Base-by-base conservation (phyloP, 2,113 vertebrate species). In the Oriolus oriolus region DNA sequence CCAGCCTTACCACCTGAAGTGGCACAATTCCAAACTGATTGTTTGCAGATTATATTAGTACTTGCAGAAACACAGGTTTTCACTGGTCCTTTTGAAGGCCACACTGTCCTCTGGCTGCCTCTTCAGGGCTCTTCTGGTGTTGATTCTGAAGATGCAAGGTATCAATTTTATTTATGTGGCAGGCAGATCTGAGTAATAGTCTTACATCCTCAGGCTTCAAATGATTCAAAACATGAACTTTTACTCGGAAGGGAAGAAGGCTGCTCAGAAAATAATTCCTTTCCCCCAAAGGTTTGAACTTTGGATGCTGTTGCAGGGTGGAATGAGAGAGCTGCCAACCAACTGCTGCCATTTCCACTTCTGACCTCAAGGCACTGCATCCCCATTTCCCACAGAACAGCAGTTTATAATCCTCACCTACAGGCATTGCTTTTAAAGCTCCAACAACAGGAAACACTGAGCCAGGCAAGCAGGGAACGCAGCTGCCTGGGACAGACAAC, bases 381-480 rank as follows among this genome's bases (percentile, higher is more conserved):
- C 13, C 20, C 53, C 75, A n/a, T 22, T 35, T 44, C 59, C 41
- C 75, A 69, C 41, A 16, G 16, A 41, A 11, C 17, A 82, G 57
- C 39, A 37, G 57, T 11, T 76, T 5, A 12, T 15, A 87, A 76
- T n/a, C 61, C 54, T 77, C 39, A 76, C 75, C 79, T 45, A 33
- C n/a, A 39, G 79, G 71, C 76, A 27, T 1, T 28, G 71, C 83
- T 89, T 65, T 41, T 10, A 45, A 52, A 66, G 31, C 86, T 26
- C 13, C 45, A 73, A 3, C 60, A 54, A 39, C 19, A 84, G 52
- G 42, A 42, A 70, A 17, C n/a, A 23, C 17, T 5, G 41, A n/a
- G 11, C 41, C 78, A 64, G 69, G 50, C 8, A 3, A 66, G 21
- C 24, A 31, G 39, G 2, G 18, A 76, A 42, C 0, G 0, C 22